Percentiles rank a stretch among this genome's conserved stretches.
Evolutionary conservation across 2,797 vertebrate species (phyloP).

Genomic region (Knipowitschia caucasica): DNA sequence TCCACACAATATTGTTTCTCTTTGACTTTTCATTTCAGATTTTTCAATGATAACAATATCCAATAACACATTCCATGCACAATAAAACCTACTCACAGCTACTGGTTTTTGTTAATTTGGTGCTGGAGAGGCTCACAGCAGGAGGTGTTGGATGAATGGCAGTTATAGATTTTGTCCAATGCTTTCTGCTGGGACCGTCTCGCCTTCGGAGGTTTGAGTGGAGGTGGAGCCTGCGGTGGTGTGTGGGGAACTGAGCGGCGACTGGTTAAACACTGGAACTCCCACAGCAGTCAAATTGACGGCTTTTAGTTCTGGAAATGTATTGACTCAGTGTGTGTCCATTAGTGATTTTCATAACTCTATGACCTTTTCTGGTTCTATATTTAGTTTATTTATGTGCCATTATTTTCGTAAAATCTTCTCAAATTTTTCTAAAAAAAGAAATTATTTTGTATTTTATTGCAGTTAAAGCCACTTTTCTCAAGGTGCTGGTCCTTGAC

Average conservation of each 20-base stretch:
- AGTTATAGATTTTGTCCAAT: background rate
- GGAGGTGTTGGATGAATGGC: conserved; percentile 34
- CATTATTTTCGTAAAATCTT: too few species aligned
- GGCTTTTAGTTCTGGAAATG: too few species aligned
- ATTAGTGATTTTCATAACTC: too few species aligned
- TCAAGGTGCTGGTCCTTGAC: too few species aligned
- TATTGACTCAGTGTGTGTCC: too few species aligned
- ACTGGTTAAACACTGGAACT: background rate
- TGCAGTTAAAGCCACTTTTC: too few species aligned
- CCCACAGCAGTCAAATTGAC: too few species aligned
- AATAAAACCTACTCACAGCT: conserved; percentile 52
- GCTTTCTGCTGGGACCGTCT: conserved; percentile 29
- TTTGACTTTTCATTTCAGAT: conserved; percentile 35
- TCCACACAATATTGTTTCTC: conserved; percentile 39
- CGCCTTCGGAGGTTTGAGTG: conserved; percentile 3
- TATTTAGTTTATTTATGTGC: too few species aligned
- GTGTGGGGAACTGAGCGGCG: conserved; percentile 35
- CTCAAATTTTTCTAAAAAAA: too few species aligned
- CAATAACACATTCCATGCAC: conserved; percentile 46
- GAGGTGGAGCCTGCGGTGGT: conserved; percentile 30
- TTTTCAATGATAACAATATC: conserved; percentile 33
- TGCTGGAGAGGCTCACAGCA: conserved; percentile 30
- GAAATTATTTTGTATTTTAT: too few species aligned
- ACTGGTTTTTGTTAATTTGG: conserved; percentile 22
- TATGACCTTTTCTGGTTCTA: too few species aligned